These are phyloP conservation scores for Cladorhizidae sp. DNA, from an alignment of 37 sponge, comb jelly and placozoan species.

Conservation along the genomic window DNA sequence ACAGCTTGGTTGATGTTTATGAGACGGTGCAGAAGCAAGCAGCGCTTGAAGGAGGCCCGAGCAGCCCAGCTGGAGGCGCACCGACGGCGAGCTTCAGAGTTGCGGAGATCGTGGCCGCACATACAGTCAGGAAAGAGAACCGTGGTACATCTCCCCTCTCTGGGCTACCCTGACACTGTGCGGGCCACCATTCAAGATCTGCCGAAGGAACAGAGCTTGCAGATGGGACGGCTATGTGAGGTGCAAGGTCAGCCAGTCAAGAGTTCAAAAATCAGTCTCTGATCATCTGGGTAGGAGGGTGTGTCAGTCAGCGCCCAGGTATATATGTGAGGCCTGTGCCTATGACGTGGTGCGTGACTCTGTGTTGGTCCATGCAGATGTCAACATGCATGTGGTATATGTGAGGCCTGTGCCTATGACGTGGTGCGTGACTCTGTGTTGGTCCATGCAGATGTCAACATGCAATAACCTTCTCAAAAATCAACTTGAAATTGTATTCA, in stretches of 20 bases:
- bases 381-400: too few species aligned
- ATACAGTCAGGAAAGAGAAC: conserved; percentile 48
- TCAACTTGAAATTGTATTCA: too few species aligned
- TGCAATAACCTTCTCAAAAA: too few species aligned
- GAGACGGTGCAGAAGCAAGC: conserved; percentile 39
- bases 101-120: conserved; percentile 59
- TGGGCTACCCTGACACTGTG: conserved; percentile 58
- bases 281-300: background rate
- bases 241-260: conserved; percentile 46
- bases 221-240: conserved; percentile 85
- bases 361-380: too few species aligned
- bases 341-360: too few species aligned
- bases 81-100: background rate
- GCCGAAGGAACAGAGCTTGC: conserved; percentile 55
- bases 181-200: conserved; percentile 57
- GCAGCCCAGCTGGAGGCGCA: conserved; percentile 22
- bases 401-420: too few species aligned
- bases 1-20: conserved; percentile 81
- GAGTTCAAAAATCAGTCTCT: background rate
- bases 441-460: background rate
- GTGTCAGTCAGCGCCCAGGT: too few species aligned
- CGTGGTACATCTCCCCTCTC: conserved; percentile 86
- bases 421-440: too few species aligned
- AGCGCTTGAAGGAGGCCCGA: conserved; percentile 51
- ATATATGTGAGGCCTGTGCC: too few species aligned